Base-by-base conservation (phyloP, 2,797 vertebrate species). In the Sebastes paucispinis region DNA sequence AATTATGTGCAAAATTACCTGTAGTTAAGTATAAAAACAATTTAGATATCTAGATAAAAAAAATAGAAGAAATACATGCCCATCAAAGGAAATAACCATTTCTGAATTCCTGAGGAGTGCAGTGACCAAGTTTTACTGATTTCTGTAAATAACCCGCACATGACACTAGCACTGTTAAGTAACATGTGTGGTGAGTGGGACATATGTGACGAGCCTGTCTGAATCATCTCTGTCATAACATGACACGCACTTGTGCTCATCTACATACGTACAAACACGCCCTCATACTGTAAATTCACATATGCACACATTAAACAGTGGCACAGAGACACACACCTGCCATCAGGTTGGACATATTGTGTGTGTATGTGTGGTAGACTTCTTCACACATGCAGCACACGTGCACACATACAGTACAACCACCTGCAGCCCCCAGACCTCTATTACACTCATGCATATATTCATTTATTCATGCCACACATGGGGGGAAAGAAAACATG, bases 331-430 rank as follows among this genome's bases (percentile, higher is more conserved):
- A 4, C 31, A 32, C 43, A 72, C 71, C 25, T 32, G 24, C 72
- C 73, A 78, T 76, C 73, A 57, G 55, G 16, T 62, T 24, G 7
- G 55, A 72, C 83, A 88, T 77, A 69, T 77, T 78, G 69, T 76
- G 31, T 39, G 47, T 50, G 47, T 65, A 58, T 81, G 66, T 58
- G 58, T 65, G 63, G 54, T 57, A 13, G 3, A 64, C 75, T 60
- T 75, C 13, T 8, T 71, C 8, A 24, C 64, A 39, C 68, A 52
- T 52, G 8, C 31, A 8, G 3, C 20, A 50, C 69, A 69, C 25
- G 55, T 67, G 58, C n/a, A 32, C 36, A 52, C 25, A 54, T 54
- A 25, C 31, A 22, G 32, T 52, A 31, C 20, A 54, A 54, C n/a
- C 24, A 83, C 80, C 65, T 70, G 36, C 65, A 68, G 47, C 52